These are phyloP conservation scores for Galaxea fascicularis DNA, from an alignment of 92 coral and sea anemone genomes.

Conservation along the genomic window DNA sequence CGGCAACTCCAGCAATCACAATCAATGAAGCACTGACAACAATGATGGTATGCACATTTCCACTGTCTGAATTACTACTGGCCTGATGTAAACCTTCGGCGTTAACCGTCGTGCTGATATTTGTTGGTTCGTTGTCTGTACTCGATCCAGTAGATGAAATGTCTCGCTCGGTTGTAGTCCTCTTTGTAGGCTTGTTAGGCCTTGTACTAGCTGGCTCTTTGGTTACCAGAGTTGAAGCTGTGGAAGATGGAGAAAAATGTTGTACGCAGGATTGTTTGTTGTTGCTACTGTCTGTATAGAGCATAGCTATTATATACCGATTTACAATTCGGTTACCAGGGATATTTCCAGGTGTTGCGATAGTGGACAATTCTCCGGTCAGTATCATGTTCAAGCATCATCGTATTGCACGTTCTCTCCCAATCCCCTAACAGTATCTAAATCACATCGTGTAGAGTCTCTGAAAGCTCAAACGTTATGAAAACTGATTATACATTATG, in stretches of 20 bases:
- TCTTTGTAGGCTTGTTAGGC: not conserved
- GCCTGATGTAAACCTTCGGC: not conserved
- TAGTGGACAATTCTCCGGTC: too few relatives aligned
- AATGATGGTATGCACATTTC: not conserved
- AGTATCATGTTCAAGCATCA: too few relatives aligned
- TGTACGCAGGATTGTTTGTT: not conserved
- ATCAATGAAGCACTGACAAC: constrained; percentile 18
- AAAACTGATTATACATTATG: too few relatives aligned
- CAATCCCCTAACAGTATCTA: too few relatives aligned
- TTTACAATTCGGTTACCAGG: too few relatives aligned
- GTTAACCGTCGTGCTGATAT: not conserved
- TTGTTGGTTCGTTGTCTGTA: not conserved
- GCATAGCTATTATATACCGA: too few relatives aligned
- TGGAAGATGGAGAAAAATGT: not conserved
- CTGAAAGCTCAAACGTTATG: too few relatives aligned
- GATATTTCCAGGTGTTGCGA: too few relatives aligned
- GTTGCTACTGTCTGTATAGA: too few relatives aligned
- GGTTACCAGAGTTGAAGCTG: not conserved
- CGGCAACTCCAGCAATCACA: not conserved
- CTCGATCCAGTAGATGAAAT: not conserved
- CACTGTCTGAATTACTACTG: not conserved
- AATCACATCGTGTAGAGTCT: too few relatives aligned
- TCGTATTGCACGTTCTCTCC: too few relatives aligned
- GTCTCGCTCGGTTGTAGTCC: not conserved
- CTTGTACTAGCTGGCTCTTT: not conserved